phyloP scores from a whole-genome alignment of 2,888 invertebrate species.

The Apotomis capreana region DNA sequence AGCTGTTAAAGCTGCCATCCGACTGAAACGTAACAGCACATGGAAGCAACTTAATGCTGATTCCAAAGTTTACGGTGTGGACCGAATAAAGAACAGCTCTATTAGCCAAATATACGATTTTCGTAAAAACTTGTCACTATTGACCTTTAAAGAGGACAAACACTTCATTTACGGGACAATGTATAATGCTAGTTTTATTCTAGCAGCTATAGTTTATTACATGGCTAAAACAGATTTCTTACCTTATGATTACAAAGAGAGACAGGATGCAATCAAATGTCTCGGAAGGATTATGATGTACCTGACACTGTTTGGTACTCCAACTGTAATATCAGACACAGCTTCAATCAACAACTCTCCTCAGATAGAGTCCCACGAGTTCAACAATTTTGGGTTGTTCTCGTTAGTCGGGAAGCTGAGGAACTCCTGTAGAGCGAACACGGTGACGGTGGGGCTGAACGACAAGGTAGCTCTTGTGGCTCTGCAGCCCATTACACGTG shows the following conservation, averaged over 20 bases:
- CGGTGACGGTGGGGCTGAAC: slow-evolving; percentile 44
- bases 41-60: slow-evolving; percentile 48
- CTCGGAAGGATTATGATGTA: slow-evolving; percentile 48
- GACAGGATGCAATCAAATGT: slow-evolving; percentile 44
- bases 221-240: slow-evolving; percentile 45
- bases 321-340: slow-evolving; percentile 24
- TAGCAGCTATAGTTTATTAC: slow-evolving; percentile 46
- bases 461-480: slow-evolving; percentile 50
- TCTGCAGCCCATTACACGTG: slow-evolving; percentile 47
- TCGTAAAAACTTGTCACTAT: slow-evolving; percentile 44
- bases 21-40: slow-evolving; percentile 44
- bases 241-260: slow-evolving; percentile 42
- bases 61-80: slow-evolving; percentile 43
- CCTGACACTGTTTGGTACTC: slow-evolving; percentile 40
- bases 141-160: slow-evolving; percentile 44
- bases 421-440: slow-evolving; percentile 50
- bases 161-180: slow-evolving; percentile 47
- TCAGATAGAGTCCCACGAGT: slow-evolving; percentile 13
- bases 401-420: slow-evolving; percentile 51
- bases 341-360: slow-evolving; percentile 7
- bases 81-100: slow-evolving; percentile 43
- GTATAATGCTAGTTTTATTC: slow-evolving; percentile 45
- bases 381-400: slow-evolving; percentile 46
- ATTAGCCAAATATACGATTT: slow-evolving; percentile 46
- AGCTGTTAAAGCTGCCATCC: slow-evolving; percentile 47